Conservation (phyloP, 2,797 vertebrate genomes). For the Propithecus deckenii region DNA sequence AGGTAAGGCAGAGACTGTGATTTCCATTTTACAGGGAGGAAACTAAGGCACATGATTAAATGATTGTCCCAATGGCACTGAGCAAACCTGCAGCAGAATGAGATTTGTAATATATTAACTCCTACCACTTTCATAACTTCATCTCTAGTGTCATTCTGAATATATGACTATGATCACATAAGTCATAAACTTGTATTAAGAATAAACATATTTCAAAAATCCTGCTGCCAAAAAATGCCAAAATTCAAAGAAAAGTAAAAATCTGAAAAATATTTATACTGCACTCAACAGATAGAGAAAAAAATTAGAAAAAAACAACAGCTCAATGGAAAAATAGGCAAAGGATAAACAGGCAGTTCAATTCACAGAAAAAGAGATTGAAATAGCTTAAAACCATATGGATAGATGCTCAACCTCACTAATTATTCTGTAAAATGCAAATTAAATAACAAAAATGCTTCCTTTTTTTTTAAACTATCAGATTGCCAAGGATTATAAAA, state of each 20-base stretch:
- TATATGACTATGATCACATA: background rate
- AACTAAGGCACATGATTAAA: background rate
- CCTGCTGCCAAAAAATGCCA: background rate
- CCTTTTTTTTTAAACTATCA: background rate
- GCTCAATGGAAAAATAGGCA: background rate
- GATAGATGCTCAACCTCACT: slow-evolving; percentile 55
- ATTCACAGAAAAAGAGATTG: slow-evolving; percentile 35
- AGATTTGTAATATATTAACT: background rate
- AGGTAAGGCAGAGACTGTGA: background rate
- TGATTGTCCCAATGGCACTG: background rate
- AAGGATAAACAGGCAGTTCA: slow-evolving; percentile 10
- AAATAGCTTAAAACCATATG: slow-evolving; percentile 48
- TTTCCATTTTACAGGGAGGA: slow-evolving; percentile 23
- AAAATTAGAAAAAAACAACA: background rate
- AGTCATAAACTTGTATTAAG: slow-evolving; percentile 10
- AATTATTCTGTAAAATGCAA: slow-evolving; percentile 70
- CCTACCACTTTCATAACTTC: background rate
- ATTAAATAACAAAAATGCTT: slow-evolving; percentile 58
- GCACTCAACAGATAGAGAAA: background rate
- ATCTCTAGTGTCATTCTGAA: background rate
- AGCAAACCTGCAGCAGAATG: background rate
- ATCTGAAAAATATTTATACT: background rate
- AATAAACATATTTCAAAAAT: background rate
- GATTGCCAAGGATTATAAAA: slow-evolving; percentile 62
- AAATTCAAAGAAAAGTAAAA: background rate